Base-by-base conservation (phyloP, 2,888 invertebrate genomes). In the Agrochola lota region DNA sequence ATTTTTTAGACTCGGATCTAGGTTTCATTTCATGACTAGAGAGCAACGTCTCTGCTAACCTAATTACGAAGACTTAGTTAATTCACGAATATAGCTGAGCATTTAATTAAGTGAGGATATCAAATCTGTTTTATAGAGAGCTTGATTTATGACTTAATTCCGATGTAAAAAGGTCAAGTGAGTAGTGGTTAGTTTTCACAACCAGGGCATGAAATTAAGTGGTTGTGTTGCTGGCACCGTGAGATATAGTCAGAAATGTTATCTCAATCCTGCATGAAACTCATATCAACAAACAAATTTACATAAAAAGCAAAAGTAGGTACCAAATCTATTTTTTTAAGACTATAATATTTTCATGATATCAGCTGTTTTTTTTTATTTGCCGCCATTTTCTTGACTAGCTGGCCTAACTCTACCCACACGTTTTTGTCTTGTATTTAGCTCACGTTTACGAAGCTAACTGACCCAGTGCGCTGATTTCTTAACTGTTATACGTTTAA, bases 381-480 rank as follows among this genome's bases (percentile, higher is more conserved):
- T 63, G 9, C 64, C 40, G 5, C 2, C 9, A 40, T n/a, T 64
- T 40, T 6, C 17, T 40, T 11, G 11, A 17, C 6, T 40, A 9
- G n/a, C 17, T 66, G 17, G 40, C 17, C n/a, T 11, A 66, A 67
- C 23, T 59, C 60, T 17, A 35, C 81, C 59, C 66, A 81, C 72
- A 55, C 66, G 70, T 60, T 59, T 71, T 69, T 69, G 84, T 74
- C 35, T 73, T 59, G 26, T 71, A 63, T 71, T 73, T 64, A 59
- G 73, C 64, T 15, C 64, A 9, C 52, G 72, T 80, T 77, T 74
- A 85, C 66, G 71, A 62, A 76, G 85, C 68, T 74, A 74, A 85
- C 75, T 77, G 76, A 78, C 88, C 87, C 23, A 80, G 88, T 86
- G 83, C 8, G 70, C 86, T 67, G 40, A 70, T 85, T 86, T 85